Percentiles rank a stretch among this genome's conserved stretches.
phyloP scores from a whole-genome alignment of 2,113 vertebrate genomes.

The Fukomys damarensis region DNA sequence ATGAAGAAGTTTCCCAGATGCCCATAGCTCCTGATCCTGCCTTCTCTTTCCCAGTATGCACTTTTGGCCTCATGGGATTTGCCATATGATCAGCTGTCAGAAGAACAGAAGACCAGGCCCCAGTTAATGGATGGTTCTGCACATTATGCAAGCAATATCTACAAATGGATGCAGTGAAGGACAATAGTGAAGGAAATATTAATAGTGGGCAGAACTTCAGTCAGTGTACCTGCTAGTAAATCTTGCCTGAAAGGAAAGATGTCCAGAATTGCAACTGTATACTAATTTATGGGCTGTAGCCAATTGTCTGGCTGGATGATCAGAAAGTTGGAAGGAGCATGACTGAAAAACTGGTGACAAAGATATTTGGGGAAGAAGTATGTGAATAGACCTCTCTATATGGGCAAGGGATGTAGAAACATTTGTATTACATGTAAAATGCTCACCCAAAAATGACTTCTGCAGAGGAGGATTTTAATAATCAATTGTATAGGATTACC shows the following conservation, averaged over 20 bases:
- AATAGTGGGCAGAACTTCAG: not conserved
- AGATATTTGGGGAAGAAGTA: not conserved
- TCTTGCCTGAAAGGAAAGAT: not conserved
- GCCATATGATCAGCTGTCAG: not conserved
- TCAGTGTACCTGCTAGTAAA: not conserved
- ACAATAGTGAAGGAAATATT: not conserved
- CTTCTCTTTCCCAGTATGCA: not conserved
- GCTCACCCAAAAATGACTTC: not conserved
- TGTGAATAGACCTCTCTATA: not conserved
- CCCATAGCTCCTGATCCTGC: not conserved
- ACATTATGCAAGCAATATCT: not conserved
- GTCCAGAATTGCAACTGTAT: not conserved
- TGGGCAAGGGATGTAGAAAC: not conserved
- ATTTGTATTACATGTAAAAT: not conserved
- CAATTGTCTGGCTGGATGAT: not conserved
- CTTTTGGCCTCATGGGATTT: not conserved
- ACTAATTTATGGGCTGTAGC: not conserved
- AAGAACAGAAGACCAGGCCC: not conserved
- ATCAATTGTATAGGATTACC: not conserved
- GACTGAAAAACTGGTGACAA: not conserved
- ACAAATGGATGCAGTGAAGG: not conserved
- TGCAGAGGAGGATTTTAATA: not conserved
- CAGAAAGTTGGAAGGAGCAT: not conserved
- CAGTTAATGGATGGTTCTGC: too few species aligned
- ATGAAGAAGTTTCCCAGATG: not conserved